Conservation (phyloP, 2,113 vertebrate genomes). For the Electrona antarctica region DNA sequence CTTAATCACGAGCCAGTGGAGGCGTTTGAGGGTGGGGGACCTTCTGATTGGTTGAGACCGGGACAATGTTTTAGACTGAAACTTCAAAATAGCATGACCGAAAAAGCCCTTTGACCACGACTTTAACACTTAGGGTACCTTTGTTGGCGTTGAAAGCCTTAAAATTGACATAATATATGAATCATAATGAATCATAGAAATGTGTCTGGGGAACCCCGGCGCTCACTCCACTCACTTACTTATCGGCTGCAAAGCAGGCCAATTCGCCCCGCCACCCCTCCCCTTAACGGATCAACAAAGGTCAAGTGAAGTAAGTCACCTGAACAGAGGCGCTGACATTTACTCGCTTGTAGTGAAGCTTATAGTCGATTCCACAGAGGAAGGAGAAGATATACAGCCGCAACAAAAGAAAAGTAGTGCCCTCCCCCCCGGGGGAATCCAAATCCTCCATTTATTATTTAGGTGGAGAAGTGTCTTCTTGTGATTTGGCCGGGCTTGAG, state of each 20-base stretch:
- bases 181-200: too few relatives aligned
- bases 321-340: slow-evolving; percentile 53
- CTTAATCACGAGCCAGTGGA: too few relatives aligned
- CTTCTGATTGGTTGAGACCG: too few relatives aligned
- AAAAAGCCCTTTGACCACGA: too few relatives aligned
- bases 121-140: too few relatives aligned
- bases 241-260: slow-evolving; percentile 13
- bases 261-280: slow-evolving; percentile 25
- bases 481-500: slow-evolving; percentile 6
- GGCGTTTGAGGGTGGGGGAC: too few relatives aligned
- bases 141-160: too few relatives aligned
- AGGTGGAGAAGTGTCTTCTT: slow-evolving; percentile 2
- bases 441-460: slow-evolving; percentile 40
- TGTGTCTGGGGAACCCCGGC: not conserved
- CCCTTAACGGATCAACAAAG: slow-evolving; percentile 49
- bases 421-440: slow-evolving; percentile 15
- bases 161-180: too few relatives aligned
- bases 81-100: too few relatives aligned
- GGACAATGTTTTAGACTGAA: too few relatives aligned
- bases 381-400: slow-evolving; percentile 19
- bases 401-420: slow-evolving; percentile 19
- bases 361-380: slow-evolving; percentile 1
- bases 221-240: slow-evolving; percentile 3
- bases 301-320: slow-evolving; percentile 62
- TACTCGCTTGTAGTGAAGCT: slow-evolving; percentile 21